Percentiles rank a stretch among this genome's conserved stretches.
Evolutionary conservation across 2,797 vertebrate species (phyloP).

Genomic region (Acanthornis magna): DNA sequence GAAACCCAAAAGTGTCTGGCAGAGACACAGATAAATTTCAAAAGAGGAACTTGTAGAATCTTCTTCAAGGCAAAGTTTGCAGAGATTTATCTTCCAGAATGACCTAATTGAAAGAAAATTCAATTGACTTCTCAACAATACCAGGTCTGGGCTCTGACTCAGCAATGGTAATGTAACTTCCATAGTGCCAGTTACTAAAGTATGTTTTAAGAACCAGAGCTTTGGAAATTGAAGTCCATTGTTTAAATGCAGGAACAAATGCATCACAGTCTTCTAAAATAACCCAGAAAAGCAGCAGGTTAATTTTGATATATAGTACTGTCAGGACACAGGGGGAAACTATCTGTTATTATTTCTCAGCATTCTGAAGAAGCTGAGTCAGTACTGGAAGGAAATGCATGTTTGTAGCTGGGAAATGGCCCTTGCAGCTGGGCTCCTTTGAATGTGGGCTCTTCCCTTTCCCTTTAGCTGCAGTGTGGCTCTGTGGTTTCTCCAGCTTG

Average conservation of each 20-base stretch:
- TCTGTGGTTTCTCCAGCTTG: not conserved
- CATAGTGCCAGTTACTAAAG: not conserved
- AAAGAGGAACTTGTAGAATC: not conserved
- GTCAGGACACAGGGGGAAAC: not conserved
- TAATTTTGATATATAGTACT: not conserved
- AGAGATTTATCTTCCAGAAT: not conserved
- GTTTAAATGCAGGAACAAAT: not conserved
- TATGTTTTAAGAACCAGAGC: not conserved
- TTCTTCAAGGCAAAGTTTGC: not conserved
- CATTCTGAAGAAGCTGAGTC: not conserved
- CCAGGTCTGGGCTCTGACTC: not conserved
- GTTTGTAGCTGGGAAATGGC: not conserved
- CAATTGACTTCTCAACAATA: not conserved
- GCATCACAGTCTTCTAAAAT: not conserved
- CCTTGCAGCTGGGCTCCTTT: not conserved
- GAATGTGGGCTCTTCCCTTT: rapidly evolving
- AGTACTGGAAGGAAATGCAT: not conserved
- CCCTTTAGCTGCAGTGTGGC: not conserved
- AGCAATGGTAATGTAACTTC: not conserved
- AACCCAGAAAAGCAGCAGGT: not conserved
- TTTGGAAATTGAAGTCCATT: not conserved
- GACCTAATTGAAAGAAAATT: not conserved
- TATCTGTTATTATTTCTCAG: not conserved
- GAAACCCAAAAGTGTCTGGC: not conserved
- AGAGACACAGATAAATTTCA: not conserved